Base-by-base conservation (phyloP, 2,113 vertebrate genomes). In the Meleagris gallopavo region DNA sequence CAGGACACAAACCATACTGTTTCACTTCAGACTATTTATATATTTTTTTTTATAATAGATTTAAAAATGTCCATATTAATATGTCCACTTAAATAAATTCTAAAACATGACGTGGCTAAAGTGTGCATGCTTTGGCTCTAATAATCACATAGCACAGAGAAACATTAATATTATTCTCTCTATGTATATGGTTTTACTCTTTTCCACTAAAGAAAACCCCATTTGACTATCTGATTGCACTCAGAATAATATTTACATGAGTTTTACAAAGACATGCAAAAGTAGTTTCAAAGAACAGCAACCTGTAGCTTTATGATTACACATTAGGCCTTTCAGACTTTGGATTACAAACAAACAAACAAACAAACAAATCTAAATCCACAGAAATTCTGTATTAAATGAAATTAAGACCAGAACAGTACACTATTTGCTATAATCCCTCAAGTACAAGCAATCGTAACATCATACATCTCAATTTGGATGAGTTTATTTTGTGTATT, bases 91-190 rank as follows among this genome's bases (percentile, higher is more conserved):
- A 38, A 29, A 83, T 29, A 76, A 91, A 57, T 10, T n/a, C 48
- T 38, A 5, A 24, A 87, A 62, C 36, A 66, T 1, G 1, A 13
- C 60, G 4, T 12, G 5, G n/a, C 55, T 61, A 1, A 1, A 48
- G 83, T 41, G 43, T n/a, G 8, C 48, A 69, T 18, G 41, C 36
- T 71, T 67, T 65, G 65, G 12, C 62, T 86, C 62, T 19, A 88
- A 27, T 5, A 70, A 32, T 54, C 62, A 76, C 20, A 48, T 0
- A 72, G 29, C 50, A 85, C 27, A 86, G 20, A 54, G 14, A 92
- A 77, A 77, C 6, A 41, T 34, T 13, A 6, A 57, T 18, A 57
- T 57, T 57, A 54, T 54, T 54, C 52, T 54, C 27, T 29, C 52
- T 16, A 17, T 54, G 27, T 15, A 29, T 29, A 54, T 29, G 15